These are phyloP conservation scores for Lemur catta DNA, from an alignment of 2,797 vertebrate species.

Conservation along the genomic window DNA sequence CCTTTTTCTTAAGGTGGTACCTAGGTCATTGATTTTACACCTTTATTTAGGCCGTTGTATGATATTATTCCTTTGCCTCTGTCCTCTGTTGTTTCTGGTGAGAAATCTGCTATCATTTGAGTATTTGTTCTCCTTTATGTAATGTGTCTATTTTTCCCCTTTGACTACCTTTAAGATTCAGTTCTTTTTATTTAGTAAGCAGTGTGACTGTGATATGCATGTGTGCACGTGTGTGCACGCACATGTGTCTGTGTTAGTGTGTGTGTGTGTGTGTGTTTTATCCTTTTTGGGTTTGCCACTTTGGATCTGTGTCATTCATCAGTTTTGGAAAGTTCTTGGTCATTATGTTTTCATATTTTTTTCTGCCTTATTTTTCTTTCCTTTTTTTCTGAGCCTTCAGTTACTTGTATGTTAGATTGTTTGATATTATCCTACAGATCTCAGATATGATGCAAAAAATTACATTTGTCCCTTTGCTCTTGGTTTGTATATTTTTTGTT, in stretches of 20 bases:
- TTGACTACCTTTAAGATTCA: not conserved
- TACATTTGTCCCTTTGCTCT: not conserved
- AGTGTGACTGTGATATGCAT: not conserved
- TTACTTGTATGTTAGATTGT: not conserved
- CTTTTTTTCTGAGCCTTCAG: not conserved
- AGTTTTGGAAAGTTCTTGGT: not conserved
- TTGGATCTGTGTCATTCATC: not conserved
- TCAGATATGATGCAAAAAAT: not conserved
- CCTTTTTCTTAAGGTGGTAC: not conserved
- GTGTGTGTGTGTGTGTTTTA: not conserved
- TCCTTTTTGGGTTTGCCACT: not conserved
- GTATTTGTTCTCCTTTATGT: not conserved
- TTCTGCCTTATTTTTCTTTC: not conserved
- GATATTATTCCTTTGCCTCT: not conserved
- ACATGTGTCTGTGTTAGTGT: not conserved
- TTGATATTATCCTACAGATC: not conserved
- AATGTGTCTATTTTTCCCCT: not conserved
- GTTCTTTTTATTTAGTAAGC: not conserved
- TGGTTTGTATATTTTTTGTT: not conserved
- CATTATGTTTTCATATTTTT: not conserved
- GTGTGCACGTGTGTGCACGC: not conserved
- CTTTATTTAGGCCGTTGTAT: not conserved
- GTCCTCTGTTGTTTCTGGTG: not conserved
- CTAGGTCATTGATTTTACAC: not conserved
- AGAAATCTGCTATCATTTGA: not conserved